phyloP scores from a whole-genome alignment of 2,797 vertebrate species.

The Momotus momota region DNA sequence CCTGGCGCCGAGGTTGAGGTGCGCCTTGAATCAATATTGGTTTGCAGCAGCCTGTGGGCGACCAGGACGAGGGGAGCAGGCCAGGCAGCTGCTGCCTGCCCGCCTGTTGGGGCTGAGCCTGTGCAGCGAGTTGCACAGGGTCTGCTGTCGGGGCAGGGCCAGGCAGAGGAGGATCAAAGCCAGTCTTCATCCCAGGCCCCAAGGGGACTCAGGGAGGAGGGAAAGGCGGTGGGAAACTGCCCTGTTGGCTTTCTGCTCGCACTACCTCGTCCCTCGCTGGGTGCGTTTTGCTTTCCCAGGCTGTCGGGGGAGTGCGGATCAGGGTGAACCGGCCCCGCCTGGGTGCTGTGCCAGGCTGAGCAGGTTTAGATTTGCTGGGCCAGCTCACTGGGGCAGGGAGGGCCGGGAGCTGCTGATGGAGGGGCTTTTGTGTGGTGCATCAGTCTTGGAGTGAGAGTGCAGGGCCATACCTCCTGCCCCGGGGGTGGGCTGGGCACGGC shows the following conservation, averaged over 20 bases:
- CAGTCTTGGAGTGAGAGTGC: not conserved
- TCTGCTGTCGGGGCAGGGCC: not conserved
- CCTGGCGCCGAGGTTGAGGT: accelerated
- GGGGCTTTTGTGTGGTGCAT: not conserved
- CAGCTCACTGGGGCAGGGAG: not conserved
- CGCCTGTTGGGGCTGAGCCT: not conserved
- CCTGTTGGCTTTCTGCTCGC: accelerated
- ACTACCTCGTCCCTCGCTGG: not conserved
- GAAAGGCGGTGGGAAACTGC: not conserved
- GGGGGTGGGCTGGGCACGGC: not conserved
- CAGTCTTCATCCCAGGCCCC: accelerated
- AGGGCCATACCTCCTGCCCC: not conserved
- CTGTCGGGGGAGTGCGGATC: not conserved
- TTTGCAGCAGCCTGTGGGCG: accelerated
- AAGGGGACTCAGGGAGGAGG: accelerated
- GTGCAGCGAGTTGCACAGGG: accelerated
- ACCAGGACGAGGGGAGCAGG: accelerated
- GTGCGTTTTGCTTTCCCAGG: not conserved
- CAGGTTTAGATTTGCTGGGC: not conserved
- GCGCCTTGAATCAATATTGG: not conserved
- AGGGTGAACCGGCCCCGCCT: accelerated
- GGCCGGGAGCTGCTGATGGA: not conserved
- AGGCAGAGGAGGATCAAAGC: not conserved
- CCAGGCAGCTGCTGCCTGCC: not conserved
- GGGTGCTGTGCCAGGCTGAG: not conserved